Conservation (phyloP, 1,140 invertebrate genomes). For the Nixonia krombeini region DNA sequence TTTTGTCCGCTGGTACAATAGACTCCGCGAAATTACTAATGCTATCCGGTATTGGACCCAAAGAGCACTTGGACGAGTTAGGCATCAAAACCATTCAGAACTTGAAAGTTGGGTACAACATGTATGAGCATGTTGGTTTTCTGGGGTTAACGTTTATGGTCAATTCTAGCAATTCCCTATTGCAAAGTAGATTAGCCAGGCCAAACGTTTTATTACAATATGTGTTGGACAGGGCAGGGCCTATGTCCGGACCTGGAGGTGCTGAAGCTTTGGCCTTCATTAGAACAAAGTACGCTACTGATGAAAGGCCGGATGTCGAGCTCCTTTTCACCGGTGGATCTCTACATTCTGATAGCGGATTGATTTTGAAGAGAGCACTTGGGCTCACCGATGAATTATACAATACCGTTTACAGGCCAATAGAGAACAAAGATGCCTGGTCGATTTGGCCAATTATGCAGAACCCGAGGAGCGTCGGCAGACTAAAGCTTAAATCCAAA, state of each 20-base stretch:
- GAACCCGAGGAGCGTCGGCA: conserved; percentile 82
- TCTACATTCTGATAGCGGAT: conserved; percentile 77
- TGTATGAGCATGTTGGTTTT: conserved; percentile 83
- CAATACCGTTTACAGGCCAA: conserved; percentile 72
- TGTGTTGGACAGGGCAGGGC: conserved; percentile 64
- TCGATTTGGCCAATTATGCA: conserved; percentile 80
- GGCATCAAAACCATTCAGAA: conserved; percentile 78
- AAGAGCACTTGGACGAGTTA: conserved; percentile 77
- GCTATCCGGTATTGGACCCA: conserved; percentile 83
- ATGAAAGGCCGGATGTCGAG: conserved; percentile 73
- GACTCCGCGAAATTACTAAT: conserved; percentile 81
- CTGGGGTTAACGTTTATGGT: conserved; percentile 76
- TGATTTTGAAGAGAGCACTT: conserved; percentile 72
- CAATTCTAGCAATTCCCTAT: conserved; percentile 59
- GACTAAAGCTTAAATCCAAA: conserved; percentile 76
- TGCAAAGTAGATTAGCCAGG: conserved; percentile 35
- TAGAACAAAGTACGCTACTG: conserved; percentile 69
- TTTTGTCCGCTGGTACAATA: conserved; percentile 79
- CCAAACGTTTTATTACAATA: conserved; percentile 62
- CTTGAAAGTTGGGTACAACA: conserved; percentile 78
- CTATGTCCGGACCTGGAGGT: conserved; percentile 70
- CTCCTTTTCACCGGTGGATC: conserved; percentile 71
- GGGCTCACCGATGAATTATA: conserved; percentile 75
- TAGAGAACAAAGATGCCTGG: conserved; percentile 76
- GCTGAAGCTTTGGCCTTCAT: conserved; percentile 72